Base-by-base conservation (phyloP, 1,140 invertebrate genomes). In the Galleria mellonella region DNA sequence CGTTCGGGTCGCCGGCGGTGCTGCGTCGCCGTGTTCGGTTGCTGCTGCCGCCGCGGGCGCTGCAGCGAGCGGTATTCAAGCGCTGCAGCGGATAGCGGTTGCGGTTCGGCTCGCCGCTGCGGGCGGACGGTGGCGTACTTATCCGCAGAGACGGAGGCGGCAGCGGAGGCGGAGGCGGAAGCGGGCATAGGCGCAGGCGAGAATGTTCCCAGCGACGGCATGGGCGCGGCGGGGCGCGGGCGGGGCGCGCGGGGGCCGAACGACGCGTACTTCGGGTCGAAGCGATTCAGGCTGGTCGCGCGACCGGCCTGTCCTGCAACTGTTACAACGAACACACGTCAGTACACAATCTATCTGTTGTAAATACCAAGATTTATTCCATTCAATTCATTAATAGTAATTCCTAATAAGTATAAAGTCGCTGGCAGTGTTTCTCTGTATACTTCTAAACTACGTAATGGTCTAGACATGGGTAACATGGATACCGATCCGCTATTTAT, bases 181-280 rank as follows among this genome's bases (percentile, higher is more conserved):
- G 10, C 35, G 33, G 38, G 53, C 27, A 55, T 27, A 30, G 40
- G 38, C 11, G 71, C 57, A 30, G 63, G 56, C 7, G 71, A 55
- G 69, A 78, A 75, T 8, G 77, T 75, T 54, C 69, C 71, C 44
- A 75, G 69, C 9, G 75, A 66, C 31, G 74, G 72, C 48, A 68
- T 64, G 55, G 76, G 78, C 51, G 73, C 70, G 53, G 74, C 70
- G 39, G 72, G 73, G 49, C 78, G 79, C 32, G 75, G 72, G 56
- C 88, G 87, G 40, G 86, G 77, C 51, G 88, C 86, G 68, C 89
- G 89, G 32, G 89, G 89, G 0, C 89, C 89, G 63, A 89, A 89
- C 67, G 88, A 89, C 10, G 89, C 88, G 68, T 89, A 89, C 58
- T 89, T 90, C 44, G 88, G 89, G 73, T 90, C 89, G 71, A 89